Percentiles rank a stretch among this genome's conserved stretches.
phyloP scores from a whole-genome alignment of 2,113 vertebrate species.

The Coptodon rendalli region DNA sequence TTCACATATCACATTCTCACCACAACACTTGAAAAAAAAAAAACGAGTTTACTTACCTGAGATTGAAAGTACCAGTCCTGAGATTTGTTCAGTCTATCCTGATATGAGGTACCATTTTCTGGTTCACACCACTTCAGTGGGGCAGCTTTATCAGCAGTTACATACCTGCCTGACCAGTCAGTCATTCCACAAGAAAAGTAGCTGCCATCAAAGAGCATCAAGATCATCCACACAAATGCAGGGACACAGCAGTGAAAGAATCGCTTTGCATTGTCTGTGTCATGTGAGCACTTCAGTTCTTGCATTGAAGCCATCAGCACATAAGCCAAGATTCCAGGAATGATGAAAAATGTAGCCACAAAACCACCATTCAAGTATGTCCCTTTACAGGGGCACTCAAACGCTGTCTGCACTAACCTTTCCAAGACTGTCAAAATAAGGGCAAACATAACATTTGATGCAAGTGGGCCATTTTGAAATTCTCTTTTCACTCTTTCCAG shows the following conservation, averaged over 20 bases:
- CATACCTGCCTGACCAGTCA: neutral
- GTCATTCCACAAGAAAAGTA: neutral
- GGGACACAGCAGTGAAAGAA: neutral
- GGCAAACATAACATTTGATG: neutral
- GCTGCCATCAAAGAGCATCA: neutral
- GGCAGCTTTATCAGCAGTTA: neutral
- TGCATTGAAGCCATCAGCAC: neutral
- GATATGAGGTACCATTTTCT: neutral
- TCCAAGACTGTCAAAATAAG: neutral
- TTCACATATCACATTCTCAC: neutral
- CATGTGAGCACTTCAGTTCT: neutral
- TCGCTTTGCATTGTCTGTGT: neutral
- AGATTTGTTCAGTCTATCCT: neutral
- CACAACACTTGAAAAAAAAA: neutral
- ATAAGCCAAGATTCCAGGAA: neutral
- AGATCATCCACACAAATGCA: neutral
- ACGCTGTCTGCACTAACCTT: neutral
- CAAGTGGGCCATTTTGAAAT: neutral
- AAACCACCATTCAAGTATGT: neutral
- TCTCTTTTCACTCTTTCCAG: neutral
- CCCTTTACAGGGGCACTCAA: neutral
- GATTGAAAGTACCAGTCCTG: neutral
- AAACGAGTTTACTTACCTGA: neutral
- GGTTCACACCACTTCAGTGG: neutral
- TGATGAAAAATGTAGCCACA: neutral